phyloP scores from a whole-genome alignment of 2,113 vertebrate species.

The Mormyrus lacerda region DNA sequence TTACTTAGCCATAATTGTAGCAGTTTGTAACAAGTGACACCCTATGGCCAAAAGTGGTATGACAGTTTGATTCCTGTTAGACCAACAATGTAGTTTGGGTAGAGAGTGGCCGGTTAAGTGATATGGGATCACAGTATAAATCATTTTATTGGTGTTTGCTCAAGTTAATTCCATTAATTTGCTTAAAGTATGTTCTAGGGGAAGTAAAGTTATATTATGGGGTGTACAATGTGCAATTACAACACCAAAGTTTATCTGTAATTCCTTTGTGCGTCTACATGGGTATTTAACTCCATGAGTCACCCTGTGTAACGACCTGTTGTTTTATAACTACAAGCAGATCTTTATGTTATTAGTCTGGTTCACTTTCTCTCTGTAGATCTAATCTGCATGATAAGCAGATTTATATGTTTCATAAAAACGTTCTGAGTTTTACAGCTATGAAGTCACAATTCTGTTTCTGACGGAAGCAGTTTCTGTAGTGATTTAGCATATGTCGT shows the following conservation, averaged over 20 bases:
- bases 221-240: background rate
- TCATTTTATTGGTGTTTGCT: background rate
- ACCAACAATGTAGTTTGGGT: background rate
- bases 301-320: background rate
- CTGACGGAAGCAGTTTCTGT: background rate
- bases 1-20: background rate
- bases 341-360: background rate
- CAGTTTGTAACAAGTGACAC: background rate
- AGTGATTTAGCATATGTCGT: background rate
- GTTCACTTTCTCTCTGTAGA: background rate
- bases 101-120: background rate
- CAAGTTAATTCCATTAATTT: background rate
- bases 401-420: background rate
- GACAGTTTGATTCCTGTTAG: no score
- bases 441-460: background rate
- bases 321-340: background rate
- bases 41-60: conserved; percentile 6
- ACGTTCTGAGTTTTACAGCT: background rate
- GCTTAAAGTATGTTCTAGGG: background rate
- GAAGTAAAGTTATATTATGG: background rate
- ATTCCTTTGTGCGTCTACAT: background rate
- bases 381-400: background rate
- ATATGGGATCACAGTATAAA: background rate
- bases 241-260: background rate
- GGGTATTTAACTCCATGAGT: background rate